phyloP scores from a whole-genome alignment of 2,797 vertebrate species.

The Gambusia yucatana region DNA sequence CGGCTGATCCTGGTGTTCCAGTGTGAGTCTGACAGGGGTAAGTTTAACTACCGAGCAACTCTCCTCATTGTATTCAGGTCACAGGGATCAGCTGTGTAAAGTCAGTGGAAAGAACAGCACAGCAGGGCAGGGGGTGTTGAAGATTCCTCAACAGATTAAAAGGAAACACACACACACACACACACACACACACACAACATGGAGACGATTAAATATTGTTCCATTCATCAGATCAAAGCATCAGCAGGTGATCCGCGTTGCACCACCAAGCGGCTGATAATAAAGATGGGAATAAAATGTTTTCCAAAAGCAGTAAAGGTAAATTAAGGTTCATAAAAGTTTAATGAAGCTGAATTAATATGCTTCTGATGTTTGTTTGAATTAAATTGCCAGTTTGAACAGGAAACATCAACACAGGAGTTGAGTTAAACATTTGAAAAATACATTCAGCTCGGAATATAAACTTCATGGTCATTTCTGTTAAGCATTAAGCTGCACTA shows the following conservation, averaged over 20 bases:
- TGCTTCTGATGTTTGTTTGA: neutral
- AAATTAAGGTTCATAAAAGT: neutral
- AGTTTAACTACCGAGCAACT: constrained; percentile 31
- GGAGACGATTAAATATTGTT: constrained; percentile 53
- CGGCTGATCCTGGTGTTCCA: constrained; percentile 38
- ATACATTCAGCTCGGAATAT: neutral
- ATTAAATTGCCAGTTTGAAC: neutral
- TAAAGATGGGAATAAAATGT: neutral
- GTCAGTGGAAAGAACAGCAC: constrained; percentile 68
- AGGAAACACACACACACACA: constrained; percentile 18
- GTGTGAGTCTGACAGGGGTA: neutral
- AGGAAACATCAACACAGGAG: neutral
- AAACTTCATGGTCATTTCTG: neutral
- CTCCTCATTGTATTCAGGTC: constrained; percentile 47
- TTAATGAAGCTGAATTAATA: neutral
- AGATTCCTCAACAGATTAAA: constrained; percentile 41
- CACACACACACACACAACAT: constrained; percentile 10
- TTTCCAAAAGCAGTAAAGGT: neutral
- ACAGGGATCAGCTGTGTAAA: constrained; percentile 61
- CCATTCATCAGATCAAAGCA: constrained; percentile 47
- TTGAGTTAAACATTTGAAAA: neutral
- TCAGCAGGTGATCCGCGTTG: neutral
- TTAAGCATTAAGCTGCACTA: neutral
- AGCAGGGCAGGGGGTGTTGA: constrained; percentile 13
- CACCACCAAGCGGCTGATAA: neutral